Base-by-base conservation (phyloP, 2,797 vertebrate species). In the Pteropus rufus region DNA sequence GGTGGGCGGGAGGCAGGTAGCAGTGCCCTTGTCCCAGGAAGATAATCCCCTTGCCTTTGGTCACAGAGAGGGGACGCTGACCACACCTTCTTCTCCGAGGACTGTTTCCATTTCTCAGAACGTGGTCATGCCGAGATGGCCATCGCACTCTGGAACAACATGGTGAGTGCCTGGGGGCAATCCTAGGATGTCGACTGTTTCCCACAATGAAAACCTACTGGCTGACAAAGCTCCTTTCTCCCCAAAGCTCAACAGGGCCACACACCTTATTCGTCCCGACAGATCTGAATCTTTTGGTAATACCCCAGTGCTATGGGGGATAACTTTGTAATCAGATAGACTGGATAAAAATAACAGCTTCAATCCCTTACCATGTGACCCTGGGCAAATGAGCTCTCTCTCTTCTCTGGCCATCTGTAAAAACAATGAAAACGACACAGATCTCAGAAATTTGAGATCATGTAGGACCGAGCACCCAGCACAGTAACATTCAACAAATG, bases 31-130 rank as follows among this genome's bases (percentile, higher is more conserved):
- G 15, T 29, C 49, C 31, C 46, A 36, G 44, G 29, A 73, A n/a
- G 11, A 26, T 92, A 77, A 97, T 14, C 44, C 2, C 92, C 96
- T 97, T 96, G 83, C 58, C n/a, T 98, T 95, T 91, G 95, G 67
- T 95, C 31, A 19, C 98, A 99, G 99, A 98, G 97, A 0, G 98
- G 98, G 69, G 96, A 46, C 46, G 98, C 98, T 46, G 99, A 99
- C 90, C 19, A 97, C 96, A 98, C 97, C 81, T 99, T 98, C 98
- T 99, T 99, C 98, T 99, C 99, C 2, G 96, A 97, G 76, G 99
- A 99, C 97, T 99, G 99, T 98, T 99, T 99, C 98, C 99, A 99
- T 98, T 99, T 99, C 98, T 99, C 98, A 76, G 99, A 98, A 58
- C 99, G 98, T 10, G 99, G 99, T 39, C 99, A 99, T 0, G 99